phyloP scores from a whole-genome alignment of 64 coral and sea anemone genomes.

The Montipora capricornis region DNA sequence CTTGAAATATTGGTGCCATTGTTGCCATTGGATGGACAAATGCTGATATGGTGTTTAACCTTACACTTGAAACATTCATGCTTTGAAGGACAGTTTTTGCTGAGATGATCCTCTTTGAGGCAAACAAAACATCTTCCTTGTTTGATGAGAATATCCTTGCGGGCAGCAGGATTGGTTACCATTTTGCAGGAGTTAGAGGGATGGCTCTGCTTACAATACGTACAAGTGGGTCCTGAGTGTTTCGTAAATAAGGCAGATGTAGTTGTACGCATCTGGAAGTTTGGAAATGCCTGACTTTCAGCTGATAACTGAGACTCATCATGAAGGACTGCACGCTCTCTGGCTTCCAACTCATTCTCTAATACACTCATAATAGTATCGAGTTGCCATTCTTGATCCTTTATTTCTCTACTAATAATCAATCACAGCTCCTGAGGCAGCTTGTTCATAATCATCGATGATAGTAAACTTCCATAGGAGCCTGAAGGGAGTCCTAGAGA shows the following conservation, averaged over 20 bases:
- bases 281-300: not conserved
- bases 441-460: slow-evolving; percentile 40
- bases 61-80: slow-evolving; percentile 38
- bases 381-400: not conserved
- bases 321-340: not conserved
- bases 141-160: slow-evolving; percentile 37
- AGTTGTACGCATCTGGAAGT: not conserved
- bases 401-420: slow-evolving; percentile 13
- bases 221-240: not conserved
- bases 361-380: not conserved
- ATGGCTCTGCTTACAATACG: not conserved
- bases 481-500: slow-evolving; percentile 2
- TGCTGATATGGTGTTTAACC: slow-evolving; percentile 41
- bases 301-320: not conserved
- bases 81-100: slow-evolving; percentile 42
- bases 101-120: slow-evolving; percentile 47
- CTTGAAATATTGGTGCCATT: not conserved
- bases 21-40: slow-evolving; percentile 13
- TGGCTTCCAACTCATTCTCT: not conserved
- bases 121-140: slow-evolving; percentile 60
- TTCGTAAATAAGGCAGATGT: not conserved
- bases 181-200: not conserved
- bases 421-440: slow-evolving; percentile 26
- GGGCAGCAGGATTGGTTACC: slow-evolving; percentile 20
- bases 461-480: slow-evolving; percentile 42